Evolutionary conservation across 2,113 vertebrate species (phyloP).

Genomic region (Aepyceros melampus): DNA sequence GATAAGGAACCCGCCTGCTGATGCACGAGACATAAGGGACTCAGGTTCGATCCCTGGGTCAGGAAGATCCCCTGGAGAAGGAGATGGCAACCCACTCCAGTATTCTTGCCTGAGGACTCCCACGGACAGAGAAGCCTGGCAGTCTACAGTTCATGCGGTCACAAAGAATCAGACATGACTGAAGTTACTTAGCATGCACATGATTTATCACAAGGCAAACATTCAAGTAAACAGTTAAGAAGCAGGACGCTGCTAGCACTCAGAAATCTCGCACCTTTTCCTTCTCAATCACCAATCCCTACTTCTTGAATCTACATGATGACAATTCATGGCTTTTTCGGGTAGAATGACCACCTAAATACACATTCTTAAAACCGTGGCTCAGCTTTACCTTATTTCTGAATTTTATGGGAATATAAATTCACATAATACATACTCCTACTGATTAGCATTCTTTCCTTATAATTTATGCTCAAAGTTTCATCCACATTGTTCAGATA

Average conservation of each 20-base stretch:
- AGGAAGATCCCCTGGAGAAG: neutral
- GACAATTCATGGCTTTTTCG: neutral
- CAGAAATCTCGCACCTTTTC: neutral
- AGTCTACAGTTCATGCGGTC: neutral
- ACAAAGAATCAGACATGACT: neutral
- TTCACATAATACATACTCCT: neutral
- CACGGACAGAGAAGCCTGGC: neutral
- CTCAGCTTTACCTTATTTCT: neutral
- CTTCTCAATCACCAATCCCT: neutral
- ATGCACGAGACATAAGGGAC: neutral
- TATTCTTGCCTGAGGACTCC: neutral
- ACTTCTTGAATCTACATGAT: neutral
- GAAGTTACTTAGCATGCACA: neutral
- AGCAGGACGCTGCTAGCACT: neutral
- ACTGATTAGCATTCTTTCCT: neutral
- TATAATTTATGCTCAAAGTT: neutral
- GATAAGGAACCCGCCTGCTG: neutral
- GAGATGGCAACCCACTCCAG: neutral
- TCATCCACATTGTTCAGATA: neutral
- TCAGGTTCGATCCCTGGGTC: neutral
- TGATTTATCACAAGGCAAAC: neutral
- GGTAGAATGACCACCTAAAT: neutral
- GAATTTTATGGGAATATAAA: neutral
- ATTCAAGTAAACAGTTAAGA: neutral
- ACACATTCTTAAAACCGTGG: neutral